Evolutionary conservation across 1,140 invertebrate species (phyloP).

Genomic region (Arctopsyche grandis): DNA sequence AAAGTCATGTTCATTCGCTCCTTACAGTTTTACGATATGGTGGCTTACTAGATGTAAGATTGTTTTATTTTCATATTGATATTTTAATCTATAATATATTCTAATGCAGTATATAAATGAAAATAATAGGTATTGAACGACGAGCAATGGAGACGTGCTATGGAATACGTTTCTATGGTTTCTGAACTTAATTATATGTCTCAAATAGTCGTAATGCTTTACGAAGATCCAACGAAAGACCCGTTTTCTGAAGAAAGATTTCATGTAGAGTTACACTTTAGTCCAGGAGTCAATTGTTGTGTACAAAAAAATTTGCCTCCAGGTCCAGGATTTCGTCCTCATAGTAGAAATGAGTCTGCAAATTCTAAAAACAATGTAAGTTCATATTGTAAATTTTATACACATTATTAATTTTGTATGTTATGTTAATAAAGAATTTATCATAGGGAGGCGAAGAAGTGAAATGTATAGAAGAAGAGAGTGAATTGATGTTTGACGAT

Average conservation of each 20-base stretch:
- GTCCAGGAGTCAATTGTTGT: slow-evolving; percentile 95
- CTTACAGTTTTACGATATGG: slow-evolving; percentile 96
- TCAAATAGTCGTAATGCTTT: slow-evolving; percentile 99
- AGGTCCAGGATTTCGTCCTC: slow-evolving; percentile 92
- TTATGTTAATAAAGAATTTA: slow-evolving; percentile 14
- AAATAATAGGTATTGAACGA: slow-evolving; percentile 78
- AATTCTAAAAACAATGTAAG: slow-evolving; percentile 65
- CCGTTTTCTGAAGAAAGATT: slow-evolving; percentile 88
- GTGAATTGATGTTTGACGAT: slow-evolving; percentile 60
- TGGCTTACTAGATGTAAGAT: slow-evolving; percentile 84
- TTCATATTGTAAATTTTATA: slow-evolving; percentile 8
- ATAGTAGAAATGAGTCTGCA: slow-evolving; percentile 83
- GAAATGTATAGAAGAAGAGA: slow-evolving; percentile 77
- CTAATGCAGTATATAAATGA: slow-evolving; percentile 1
- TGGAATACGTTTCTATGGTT: slow-evolving; percentile 98
- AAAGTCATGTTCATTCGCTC: slow-evolving; percentile 98
- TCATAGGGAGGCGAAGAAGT: slow-evolving; percentile 61
- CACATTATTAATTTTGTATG: background rate
- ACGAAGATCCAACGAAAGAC: slow-evolving; percentile 98
- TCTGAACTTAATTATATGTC: slow-evolving; percentile 99
- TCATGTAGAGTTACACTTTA: slow-evolving; percentile 97
- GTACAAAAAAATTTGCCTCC: slow-evolving; percentile 94
- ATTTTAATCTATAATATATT: slow-evolving; percentile 20
- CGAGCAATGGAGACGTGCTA: slow-evolving; percentile 97
- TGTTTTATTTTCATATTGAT: background rate